A percentile compares a stretch with the other conserved stretches of the same genome.
Conservation (phyloP, 2,113 vertebrate species). For the Zapus hudsonius region DNA sequence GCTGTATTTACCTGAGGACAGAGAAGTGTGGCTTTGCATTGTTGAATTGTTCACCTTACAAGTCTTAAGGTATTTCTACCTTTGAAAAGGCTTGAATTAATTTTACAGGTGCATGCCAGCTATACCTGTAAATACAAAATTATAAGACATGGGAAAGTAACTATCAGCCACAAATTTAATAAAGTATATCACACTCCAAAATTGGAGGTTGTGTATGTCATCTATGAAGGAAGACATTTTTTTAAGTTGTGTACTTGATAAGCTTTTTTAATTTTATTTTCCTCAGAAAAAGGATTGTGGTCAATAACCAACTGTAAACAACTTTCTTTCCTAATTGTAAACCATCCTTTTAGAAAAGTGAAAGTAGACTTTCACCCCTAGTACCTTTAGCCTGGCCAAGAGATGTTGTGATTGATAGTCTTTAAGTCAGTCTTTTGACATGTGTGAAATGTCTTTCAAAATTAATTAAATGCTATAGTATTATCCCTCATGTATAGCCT, state of each 20-base stretch:
- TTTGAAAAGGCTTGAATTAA: constrained; percentile 12
- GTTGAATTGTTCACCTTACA: background rate
- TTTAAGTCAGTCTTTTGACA: constrained; percentile 44
- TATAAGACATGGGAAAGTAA: background rate
- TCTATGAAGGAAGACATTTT: background rate
- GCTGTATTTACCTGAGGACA: background rate
- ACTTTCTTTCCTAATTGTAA: background rate
- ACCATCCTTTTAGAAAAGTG: background rate
- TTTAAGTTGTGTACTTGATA: background rate
- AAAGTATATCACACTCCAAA: background rate
- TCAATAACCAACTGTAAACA: background rate
- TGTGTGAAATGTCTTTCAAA: constrained; percentile 46
- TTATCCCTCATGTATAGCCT: background rate
- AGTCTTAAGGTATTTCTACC: background rate
- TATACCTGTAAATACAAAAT: background rate
- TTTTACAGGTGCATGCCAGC: background rate
- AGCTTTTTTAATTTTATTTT: constrained; percentile 2
- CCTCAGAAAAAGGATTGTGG: constrained; percentile 9
- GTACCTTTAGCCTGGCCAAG: background rate
- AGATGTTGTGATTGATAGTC: background rate
- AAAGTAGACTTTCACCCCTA: constrained; percentile 10
- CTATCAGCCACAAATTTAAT: background rate
- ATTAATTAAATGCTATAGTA: constrained; percentile 13
- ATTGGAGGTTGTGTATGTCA: background rate
- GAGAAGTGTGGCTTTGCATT: background rate